Evolutionary conservation across 92 coral and sea anemone species (phyloP), one percentile per base, ranked within the genome.

Genomic region (Scolanthus callimorphus): DNA sequence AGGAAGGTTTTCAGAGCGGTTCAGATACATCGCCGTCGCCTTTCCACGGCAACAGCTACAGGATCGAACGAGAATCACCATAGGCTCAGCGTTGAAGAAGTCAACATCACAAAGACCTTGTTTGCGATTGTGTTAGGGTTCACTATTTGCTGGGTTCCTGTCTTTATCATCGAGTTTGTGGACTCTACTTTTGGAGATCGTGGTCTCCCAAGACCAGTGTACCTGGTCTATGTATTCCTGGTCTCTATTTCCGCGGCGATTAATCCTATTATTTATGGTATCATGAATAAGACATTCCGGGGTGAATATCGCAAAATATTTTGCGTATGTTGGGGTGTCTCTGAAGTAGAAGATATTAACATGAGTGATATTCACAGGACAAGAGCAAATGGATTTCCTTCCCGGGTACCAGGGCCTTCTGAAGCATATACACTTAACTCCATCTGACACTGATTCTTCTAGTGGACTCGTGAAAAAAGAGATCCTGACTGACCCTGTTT

Each of bases 41-140:
- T 74, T 38, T 51, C 28, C 0, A 27, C 65, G 8, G 19, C 45
- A 15, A 23, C 43, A 0, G 25, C 31, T 2, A 17, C 24, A 15
- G 13, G 25, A 21, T 12, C 26, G 3, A 29, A 15, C 59, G 30
- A 25, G 10, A 52, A 17, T 28, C 17, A 47, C 17, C n/a, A 56
- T 12, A 66, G 48, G 26, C 63, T 80, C 12, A 63, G 76, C 51
- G 45, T 76, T 11, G 81, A 74, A 34, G 86, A 80, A 47, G 27
- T 80, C 27, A 67, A 76, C 27, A 65, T 80, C 37, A 80, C 81
- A 3, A 74, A 59, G 21, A 74, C 79, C 17, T 29, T 80, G 1
- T 80, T 80, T 23, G 81, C 70, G 8, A 80, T 64, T 11, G 86
- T 79, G 17, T 62, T 79, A 11, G 86, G 76, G 6, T 79, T 73